Evolutionary conservation across 2,888 invertebrate genomes (phyloP).

Genomic region (Cosmopolites sordidus): DNA sequence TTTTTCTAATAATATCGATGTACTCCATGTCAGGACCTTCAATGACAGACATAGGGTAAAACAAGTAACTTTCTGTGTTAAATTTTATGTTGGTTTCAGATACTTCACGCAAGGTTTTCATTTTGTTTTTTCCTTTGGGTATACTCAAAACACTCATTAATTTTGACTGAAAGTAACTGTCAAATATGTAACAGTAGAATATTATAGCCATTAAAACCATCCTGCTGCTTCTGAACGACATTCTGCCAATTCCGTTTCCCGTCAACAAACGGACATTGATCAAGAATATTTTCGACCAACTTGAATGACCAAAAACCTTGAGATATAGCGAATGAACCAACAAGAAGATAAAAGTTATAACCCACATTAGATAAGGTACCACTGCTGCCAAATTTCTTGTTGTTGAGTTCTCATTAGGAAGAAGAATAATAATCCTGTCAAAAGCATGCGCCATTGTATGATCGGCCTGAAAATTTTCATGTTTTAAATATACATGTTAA

Average conservation of each 20-base stretch:
- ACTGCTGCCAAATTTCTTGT: neutral
- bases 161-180: conserved; percentile 9
- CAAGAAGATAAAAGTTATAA: neutral
- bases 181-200: conserved; percentile 9
- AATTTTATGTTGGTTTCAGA: neutral
- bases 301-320: neutral
- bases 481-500: too few relatives aligned
- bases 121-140: neutral
- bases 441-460: conserved; percentile 10
- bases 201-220: conserved; percentile 12
- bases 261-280: conserved; percentile 6
- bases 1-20: neutral
- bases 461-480: conserved; percentile 20
- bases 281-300: conserved; percentile 4
- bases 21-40: neutral
- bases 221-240: conserved; percentile 4
- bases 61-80: too few relatives aligned
- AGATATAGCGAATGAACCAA: conserved; percentile 1
- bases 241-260: neutral
- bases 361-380: neutral
- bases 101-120: conserved; percentile 5
- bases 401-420: conserved; percentile 2
- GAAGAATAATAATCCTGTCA: conserved; percentile 6
- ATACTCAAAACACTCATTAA: conserved; percentile 9
- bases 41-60: neutral